Conservation (phyloP, 2,888 invertebrate species). For the Dolichomitus sp. region DNA sequence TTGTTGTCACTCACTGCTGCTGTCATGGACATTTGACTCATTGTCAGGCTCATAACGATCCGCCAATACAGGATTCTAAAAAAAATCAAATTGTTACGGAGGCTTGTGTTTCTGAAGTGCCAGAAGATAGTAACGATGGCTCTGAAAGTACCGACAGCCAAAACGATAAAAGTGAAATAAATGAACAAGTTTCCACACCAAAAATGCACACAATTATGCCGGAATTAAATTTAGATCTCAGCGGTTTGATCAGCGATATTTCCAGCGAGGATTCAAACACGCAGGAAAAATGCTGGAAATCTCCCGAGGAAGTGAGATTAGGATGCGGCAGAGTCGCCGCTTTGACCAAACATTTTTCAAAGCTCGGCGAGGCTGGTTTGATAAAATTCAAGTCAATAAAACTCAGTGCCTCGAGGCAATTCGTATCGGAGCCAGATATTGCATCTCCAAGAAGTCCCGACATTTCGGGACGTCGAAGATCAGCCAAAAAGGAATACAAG, state of each 20-base stretch:
- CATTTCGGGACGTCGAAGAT: constrained; percentile 38
- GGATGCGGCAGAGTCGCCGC: constrained; percentile 91
- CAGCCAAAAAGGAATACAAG: constrained; percentile 73
- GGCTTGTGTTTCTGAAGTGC: constrained; percentile 8
- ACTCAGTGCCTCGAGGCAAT: constrained; percentile 76
- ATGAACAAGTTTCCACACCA: constrained; percentile 56
- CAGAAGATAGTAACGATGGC: constrained; percentile 53
- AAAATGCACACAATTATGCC: constrained; percentile 77
- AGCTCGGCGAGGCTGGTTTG: constrained; percentile 84
- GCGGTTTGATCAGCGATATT: constrained; percentile 80
- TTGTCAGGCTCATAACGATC: constrained; percentile 49
- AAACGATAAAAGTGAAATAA: constrained; percentile 23
- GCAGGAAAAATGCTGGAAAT: constrained; percentile 89
- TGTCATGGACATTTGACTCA: constrained; percentile 64
- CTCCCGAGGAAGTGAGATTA: constrained; percentile 90
- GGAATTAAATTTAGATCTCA: constrained; percentile 84
- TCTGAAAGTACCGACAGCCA: constrained; percentile 61
- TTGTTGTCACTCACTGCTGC: constrained; percentile 54
- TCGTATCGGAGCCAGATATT: constrained; percentile 85
- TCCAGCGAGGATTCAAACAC: constrained; percentile 75
- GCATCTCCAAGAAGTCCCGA: constrained; percentile 74
- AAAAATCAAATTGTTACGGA: constrained; percentile 9
- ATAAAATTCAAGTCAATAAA: constrained; percentile 81
- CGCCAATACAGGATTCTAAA: neutral
- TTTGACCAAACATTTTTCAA: constrained; percentile 90